Percentiles rank a stretch among this genome's conserved stretches.
Evolutionary conservation across 2,113 vertebrate genomes (phyloP).

Genomic region (Anoura caudifer): DNA sequence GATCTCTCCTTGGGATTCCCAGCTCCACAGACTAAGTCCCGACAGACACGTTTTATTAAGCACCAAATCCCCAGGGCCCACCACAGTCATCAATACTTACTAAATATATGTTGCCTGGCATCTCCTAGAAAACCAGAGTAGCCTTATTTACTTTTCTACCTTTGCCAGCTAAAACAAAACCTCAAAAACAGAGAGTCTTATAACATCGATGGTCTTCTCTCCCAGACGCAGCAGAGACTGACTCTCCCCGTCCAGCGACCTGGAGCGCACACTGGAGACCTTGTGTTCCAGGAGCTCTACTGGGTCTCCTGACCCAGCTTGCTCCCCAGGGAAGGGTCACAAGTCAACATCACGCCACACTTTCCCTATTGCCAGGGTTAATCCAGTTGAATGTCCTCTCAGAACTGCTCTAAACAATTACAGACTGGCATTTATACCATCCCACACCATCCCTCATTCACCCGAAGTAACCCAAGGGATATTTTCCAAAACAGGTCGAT

Average conservation of each 20-base stretch:
- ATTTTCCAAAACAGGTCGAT: background rate
- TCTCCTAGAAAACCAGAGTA: background rate
- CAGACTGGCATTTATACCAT: background rate
- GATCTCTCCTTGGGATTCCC: background rate
- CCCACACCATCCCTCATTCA: background rate
- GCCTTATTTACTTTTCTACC: background rate
- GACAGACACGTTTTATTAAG: background rate
- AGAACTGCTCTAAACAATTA: background rate
- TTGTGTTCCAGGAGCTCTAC: background rate
- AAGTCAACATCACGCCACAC: background rate
- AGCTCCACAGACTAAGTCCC: background rate
- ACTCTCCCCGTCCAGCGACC: background rate
- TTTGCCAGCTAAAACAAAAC: background rate
- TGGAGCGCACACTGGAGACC: background rate
- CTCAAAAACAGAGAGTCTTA: background rate
- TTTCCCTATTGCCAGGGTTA: constrained; percentile 39
- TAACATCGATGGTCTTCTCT: background rate
- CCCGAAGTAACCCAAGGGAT: background rate
- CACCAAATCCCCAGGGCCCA: background rate
- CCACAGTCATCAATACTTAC: background rate
- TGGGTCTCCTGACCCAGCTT: background rate
- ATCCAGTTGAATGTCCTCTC: constrained; percentile 12
- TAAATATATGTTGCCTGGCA: background rate
- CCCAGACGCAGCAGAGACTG: background rate
- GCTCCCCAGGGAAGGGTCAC: constrained; percentile 52